Conservation (phyloP, 2,888 invertebrate species). For the Proisotoma minuta region DNA sequence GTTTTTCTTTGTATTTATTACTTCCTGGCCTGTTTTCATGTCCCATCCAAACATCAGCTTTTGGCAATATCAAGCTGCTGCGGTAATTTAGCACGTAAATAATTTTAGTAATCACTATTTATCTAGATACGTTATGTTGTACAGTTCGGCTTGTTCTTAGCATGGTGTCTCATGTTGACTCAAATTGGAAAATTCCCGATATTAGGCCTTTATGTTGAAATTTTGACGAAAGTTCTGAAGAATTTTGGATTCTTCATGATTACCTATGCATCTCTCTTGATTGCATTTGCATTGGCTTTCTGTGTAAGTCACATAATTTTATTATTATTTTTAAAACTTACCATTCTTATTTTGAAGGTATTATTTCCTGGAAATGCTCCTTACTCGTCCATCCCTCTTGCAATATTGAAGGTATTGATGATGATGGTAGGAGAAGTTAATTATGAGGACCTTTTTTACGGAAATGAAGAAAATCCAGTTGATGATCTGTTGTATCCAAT, state of each 20-base stretch:
- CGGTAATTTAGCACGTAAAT: conserved; percentile 23
- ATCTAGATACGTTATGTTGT: background rate
- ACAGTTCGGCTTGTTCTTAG: conserved; percentile 42
- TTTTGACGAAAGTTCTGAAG: conserved; percentile 42
- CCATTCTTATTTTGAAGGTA: no score
- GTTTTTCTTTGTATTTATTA: conserved; percentile 43
- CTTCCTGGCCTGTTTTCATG: conserved; percentile 47
- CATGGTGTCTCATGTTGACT: conserved; percentile 43
- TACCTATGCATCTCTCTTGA: conserved; percentile 41
- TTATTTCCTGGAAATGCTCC: conserved; percentile 47
- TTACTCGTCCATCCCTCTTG: conserved; percentile 43
- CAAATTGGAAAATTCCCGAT: conserved; percentile 46
- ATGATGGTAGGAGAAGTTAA: conserved; percentile 47
- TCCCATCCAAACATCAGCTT: conserved; percentile 42
- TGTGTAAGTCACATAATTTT: conserved; percentile 27
- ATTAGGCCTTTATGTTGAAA: conserved; percentile 44
- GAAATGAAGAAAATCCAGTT: conserved; percentile 40
- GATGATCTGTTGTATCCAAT: conserved; percentile 28
- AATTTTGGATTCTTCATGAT: conserved; percentile 47
- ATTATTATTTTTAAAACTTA: background rate
- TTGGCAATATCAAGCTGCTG: conserved; percentile 46
- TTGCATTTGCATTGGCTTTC: conserved; percentile 44
- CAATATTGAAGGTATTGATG: conserved; percentile 45
- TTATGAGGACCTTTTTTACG: conserved; percentile 46
- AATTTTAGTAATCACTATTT: background rate